Evolutionary conservation across 1,140 invertebrate species (phyloP).

Genomic region (Drosophila bifasciata): DNA sequence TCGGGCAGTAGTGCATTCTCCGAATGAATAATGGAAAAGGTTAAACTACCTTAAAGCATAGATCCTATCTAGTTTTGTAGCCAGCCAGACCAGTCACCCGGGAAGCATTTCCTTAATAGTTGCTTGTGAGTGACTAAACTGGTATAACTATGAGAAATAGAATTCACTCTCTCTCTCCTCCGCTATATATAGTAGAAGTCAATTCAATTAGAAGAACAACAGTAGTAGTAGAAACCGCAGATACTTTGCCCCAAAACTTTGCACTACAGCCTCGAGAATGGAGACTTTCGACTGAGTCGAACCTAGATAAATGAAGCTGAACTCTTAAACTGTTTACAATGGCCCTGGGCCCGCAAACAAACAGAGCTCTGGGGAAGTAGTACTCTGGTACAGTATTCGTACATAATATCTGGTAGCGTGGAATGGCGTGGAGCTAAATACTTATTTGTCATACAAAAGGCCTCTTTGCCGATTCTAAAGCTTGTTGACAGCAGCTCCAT

Average conservation of each 20-base stretch:
- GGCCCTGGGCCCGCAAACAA: constrained; percentile 56
- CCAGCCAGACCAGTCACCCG: constrained; percentile 23
- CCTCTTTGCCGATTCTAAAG: constrained; percentile 56
- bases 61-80: neutral
- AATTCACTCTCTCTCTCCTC: constrained; percentile 1
- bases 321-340: constrained; percentile 73
- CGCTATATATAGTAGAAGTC: neutral
- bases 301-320: constrained; percentile 16
- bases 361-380: constrained; percentile 41
- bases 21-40: constrained; percentile 23
- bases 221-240: neutral
- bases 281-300: constrained; percentile 40
- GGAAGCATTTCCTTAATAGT: neutral
- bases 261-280: constrained; percentile 27
- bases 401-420: constrained; percentile 14
- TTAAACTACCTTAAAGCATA: constrained; percentile 17
- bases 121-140: constrained; percentile 1
- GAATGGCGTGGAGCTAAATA: constrained; percentile 16
- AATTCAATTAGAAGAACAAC: neutral
- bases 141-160: neutral
- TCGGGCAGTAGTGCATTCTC: constrained; percentile 11
- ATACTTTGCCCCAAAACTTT: constrained; percentile 36
- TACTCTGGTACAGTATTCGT: constrained; percentile 1
- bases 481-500: constrained; percentile 26
- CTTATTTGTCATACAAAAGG: constrained; percentile 48